Conservation (phyloP, 2,888 invertebrate species). For the Abscondita cerata region DNA sequence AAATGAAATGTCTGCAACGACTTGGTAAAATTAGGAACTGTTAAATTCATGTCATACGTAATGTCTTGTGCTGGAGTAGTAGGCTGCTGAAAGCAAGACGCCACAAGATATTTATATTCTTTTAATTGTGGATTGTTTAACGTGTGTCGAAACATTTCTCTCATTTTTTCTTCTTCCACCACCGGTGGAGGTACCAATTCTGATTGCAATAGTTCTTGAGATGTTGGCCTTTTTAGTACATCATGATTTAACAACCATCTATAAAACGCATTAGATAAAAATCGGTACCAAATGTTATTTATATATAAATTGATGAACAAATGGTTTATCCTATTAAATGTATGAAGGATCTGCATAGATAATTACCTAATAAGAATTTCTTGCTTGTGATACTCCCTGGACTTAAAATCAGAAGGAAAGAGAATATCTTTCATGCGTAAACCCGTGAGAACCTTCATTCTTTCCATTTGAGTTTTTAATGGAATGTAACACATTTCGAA, state of each 20-base stretch:
- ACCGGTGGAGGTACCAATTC: slow-evolving; percentile 84
- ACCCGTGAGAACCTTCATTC: slow-evolving; percentile 77
- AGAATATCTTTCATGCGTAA: slow-evolving; percentile 73
- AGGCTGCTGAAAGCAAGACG: slow-evolving; percentile 64
- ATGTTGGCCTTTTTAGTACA: slow-evolving; percentile 81
- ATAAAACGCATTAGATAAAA: slow-evolving; percentile 21
- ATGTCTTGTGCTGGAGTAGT: slow-evolving; percentile 70
- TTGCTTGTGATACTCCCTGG: slow-evolving; percentile 65
- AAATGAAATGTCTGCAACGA: slow-evolving; percentile 58
- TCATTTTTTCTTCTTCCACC: slow-evolving; percentile 84
- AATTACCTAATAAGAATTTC: slow-evolving; percentile 67
- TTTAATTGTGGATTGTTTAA: slow-evolving; percentile 82
- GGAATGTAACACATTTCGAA: slow-evolving; percentile 95
- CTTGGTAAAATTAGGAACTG: slow-evolving; percentile 55
- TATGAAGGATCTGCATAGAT: too few relatives aligned
- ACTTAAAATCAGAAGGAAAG: slow-evolving; percentile 74
- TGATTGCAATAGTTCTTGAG: slow-evolving; percentile 82
- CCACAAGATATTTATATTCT: slow-evolving; percentile 75
- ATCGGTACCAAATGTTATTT: not conserved
- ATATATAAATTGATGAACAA: not conserved
- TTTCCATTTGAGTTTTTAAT: slow-evolving; percentile 87
- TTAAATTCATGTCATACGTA: slow-evolving; percentile 76
- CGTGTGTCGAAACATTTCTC: slow-evolving; percentile 82
- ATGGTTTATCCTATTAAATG: not conserved
- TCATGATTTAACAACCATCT: slow-evolving; percentile 87